Evolutionary conservation across 2,113 vertebrate species (phyloP).

Genomic region (Pelecanus crispus): DNA sequence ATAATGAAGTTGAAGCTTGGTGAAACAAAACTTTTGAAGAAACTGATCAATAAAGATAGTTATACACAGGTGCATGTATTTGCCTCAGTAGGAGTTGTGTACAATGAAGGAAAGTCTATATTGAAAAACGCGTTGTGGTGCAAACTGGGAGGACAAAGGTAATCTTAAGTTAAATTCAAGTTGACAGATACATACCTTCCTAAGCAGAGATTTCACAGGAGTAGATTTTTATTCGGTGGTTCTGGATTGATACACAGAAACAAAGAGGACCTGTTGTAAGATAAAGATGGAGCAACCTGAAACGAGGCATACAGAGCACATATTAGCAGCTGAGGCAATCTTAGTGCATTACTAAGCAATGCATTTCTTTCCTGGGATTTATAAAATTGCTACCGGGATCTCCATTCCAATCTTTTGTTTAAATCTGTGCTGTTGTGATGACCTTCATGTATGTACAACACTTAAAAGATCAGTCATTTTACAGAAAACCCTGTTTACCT

Average conservation of each 20-base stretch:
- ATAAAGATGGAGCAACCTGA: neutral
- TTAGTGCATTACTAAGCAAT: neutral
- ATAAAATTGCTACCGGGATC: neutral
- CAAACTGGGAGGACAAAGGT: neutral
- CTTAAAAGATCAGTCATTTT: neutral
- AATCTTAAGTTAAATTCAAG: neutral
- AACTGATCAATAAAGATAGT: neutral
- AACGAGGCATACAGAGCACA: neutral
- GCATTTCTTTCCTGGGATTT: neutral
- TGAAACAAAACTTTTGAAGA: neutral
- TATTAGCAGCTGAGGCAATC: neutral
- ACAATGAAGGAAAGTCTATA: neutral
- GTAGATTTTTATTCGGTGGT: neutral
- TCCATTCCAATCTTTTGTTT: neutral
- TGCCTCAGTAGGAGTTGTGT: neutral
- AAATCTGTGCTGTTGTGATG: neutral
- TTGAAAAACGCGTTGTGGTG: neutral
- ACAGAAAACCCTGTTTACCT: neutral
- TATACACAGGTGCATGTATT: neutral
- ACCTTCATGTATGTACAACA: neutral
- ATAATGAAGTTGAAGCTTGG: neutral
- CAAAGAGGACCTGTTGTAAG: neutral
- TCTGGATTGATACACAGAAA: neutral
- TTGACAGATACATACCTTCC: neutral
- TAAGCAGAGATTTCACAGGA: neutral